Evolutionary conservation across 2,888 invertebrate genomes (phyloP).

Genomic region (Drosophila anceps): DNA sequence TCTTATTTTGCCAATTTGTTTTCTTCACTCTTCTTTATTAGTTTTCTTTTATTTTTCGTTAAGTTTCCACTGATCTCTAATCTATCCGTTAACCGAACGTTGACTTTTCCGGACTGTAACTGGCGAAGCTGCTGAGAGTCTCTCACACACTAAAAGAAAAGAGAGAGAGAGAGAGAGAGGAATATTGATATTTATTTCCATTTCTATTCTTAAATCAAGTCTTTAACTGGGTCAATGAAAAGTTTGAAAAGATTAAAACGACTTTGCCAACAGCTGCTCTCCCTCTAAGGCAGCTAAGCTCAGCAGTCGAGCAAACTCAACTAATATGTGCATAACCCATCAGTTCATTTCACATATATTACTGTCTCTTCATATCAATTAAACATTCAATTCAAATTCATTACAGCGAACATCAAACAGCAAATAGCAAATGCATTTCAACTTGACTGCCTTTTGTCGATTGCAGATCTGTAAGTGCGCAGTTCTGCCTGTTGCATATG

Average conservation of each 20-base stretch:
- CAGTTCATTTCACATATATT: background rate
- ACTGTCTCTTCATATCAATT: background rate
- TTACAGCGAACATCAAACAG: background rate
- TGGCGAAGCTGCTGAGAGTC: background rate
- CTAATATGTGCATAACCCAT: background rate
- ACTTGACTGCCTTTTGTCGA: background rate
- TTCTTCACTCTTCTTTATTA: background rate
- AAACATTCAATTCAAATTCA: slow-evolving; percentile 11
- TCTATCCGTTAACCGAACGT: background rate
- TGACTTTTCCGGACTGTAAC: background rate
- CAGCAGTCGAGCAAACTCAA: background rate
- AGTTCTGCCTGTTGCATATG: too few species aligned
- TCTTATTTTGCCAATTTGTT: background rate
- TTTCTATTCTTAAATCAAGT: too few species aligned
- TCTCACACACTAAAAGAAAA: background rate
- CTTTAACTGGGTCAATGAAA: too few species aligned
- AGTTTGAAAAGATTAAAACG: too few species aligned
- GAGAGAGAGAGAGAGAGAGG: background rate
- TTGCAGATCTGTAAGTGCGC: background rate
- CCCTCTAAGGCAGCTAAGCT: background rate
- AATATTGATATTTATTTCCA: background rate
- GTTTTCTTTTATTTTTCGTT: background rate
- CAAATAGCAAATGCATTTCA: background rate
- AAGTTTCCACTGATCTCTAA: background rate
- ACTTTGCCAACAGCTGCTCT: background rate